Evolutionary conservation across 2,888 invertebrate species (phyloP), one percentile per base, ranked within the genome.

Genomic region (Nomada ferruginata): DNA sequence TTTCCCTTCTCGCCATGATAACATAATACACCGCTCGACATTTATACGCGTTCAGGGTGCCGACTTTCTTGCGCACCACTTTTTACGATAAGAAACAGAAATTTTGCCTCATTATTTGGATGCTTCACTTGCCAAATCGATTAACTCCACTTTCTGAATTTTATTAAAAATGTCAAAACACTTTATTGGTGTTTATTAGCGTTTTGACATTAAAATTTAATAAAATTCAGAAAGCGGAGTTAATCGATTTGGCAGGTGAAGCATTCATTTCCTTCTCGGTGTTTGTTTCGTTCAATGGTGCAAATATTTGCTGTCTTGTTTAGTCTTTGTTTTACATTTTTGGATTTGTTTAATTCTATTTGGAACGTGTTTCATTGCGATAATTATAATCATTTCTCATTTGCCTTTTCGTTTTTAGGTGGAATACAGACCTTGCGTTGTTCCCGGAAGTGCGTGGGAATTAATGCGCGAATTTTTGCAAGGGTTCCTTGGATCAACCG

Each of bases 391-490:
- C 5, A 36, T 11, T n/a, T 4, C 7, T 47, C 2, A 47, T 10
- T 50, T 63, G 4, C 57, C 52, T 29, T 50, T 5, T 23, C 11
- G 4, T 23, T 9, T 23, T 11, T 13, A 95, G 97, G 97, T 98
- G 20, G 99, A 99, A 94, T 99, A 99, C 93, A 95, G 97, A 63
- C 98, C 99, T 0, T 98, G 98, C 93, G 96, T 97, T 0, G 96
- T 98, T 87, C 97, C 98, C 0, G 96, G 96, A 42, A 97, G 97
- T 86, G 98, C 98, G 82, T 99, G 98, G 98, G 97, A 97, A 84
- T 95, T 99, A 77, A 95, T 99, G 91, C 95, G 97, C 68, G 99
- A 99, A 94, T 97, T 99, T 92, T 94, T 98, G 71, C 98, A 98
- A 94, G 98, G 98, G 20, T 96, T 99, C 88, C 95, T 99, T 1